Base-by-base conservation (phyloP, 1,140 invertebrate species). In the Zaprionus davidi region DNA sequence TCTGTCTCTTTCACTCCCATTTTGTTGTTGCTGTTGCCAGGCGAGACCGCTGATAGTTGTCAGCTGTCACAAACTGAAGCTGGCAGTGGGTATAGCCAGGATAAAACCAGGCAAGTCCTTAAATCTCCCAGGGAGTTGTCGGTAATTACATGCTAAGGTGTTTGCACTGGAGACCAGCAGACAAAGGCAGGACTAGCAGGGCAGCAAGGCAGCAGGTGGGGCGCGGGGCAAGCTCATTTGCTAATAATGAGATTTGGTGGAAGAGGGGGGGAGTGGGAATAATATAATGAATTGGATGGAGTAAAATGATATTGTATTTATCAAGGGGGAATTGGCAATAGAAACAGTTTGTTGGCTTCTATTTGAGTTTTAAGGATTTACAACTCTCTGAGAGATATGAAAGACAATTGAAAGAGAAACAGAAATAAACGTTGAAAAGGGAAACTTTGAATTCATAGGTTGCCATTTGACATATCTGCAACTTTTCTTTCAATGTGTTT, bases 1-100 rank as follows among this genome's bases (percentile, higher is more conserved):
- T 17, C 15, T n/a, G 13, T n/a, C 17, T 80, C 56, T 67, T 73
- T 59, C 38, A 6, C 9, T 22, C 6, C 28, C 20, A 28, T 44
- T 63, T 55, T 38, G 20, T 60, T 57, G 11, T 28, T 51, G 71
- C 56, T 60, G 65, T 60, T 60, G 63, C 38, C 22, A 53, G 5
- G 15, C 26, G 64, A 71, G 75, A 82, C 74, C 80, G 56, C 75
- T 83, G 77, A 71, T 79, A 74, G 63, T 63, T 68, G 83, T 86
- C 77, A 86, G 72, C 82, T 82, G 82, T 84, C 78, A 78, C 72
- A 79, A 86, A 62, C 57, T 83, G 66, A 71, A 38, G 34, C 34
- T 38, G 31, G 64, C 20, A 24, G 46, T 24, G 11, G 4, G 46
- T 24, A 24, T 51, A 51, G 46, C 12, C 46, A n/a, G 46, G 5